Evolutionary conservation across 2,113 vertebrate genomes (phyloP).

Genomic region (Cepphus grylle): DNA sequence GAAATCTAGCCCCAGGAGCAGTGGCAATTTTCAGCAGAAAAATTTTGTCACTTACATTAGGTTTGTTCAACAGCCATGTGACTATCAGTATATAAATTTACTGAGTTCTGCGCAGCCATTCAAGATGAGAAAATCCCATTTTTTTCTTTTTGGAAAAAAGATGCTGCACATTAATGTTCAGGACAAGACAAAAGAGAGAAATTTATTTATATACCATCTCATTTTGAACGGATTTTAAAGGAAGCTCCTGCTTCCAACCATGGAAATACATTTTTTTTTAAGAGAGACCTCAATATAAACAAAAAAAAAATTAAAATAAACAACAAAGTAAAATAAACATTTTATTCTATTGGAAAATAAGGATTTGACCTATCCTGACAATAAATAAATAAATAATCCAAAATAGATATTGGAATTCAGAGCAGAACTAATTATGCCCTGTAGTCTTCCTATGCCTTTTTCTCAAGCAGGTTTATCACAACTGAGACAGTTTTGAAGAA

Average conservation of each 20-base stretch:
- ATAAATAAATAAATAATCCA: not conserved
- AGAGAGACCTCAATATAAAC: not conserved
- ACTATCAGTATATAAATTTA: not conserved
- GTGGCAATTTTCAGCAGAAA: not conserved
- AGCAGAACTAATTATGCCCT: not conserved
- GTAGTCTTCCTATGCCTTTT: not conserved
- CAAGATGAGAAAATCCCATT: not conserved
- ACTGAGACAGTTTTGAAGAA: not conserved
- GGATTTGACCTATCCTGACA: not conserved
- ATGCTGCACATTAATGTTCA: not conserved
- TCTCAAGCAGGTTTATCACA: not conserved
- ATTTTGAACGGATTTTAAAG: not conserved
- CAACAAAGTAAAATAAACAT: not conserved
- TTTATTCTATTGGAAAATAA: not conserved
- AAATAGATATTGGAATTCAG: not conserved
- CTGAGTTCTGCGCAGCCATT: not conserved
- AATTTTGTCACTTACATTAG: not conserved
- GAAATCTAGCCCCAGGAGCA: not conserved
- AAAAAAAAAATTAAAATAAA: not conserved
- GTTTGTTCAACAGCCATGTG: not conserved
- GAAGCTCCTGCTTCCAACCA: not conserved
- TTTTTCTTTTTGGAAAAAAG: not conserved
- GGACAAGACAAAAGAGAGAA: not conserved
- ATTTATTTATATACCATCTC: not conserved
- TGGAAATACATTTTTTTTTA: not conserved